Conservation (phyloP, 2,113 vertebrate genomes). For the Notiomystis cincta region DNA sequence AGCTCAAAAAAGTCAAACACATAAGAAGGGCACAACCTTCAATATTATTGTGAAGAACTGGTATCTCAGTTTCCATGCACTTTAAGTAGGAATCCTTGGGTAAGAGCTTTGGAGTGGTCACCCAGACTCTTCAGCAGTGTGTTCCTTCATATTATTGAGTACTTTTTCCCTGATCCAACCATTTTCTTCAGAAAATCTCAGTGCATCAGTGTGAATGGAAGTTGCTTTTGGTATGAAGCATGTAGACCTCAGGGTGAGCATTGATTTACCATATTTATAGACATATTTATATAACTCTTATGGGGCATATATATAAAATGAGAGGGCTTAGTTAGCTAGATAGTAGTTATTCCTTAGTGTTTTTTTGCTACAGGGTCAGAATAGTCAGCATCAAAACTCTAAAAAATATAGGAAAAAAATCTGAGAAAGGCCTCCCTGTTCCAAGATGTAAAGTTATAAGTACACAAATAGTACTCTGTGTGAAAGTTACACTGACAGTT, state of each 20-base stretch:
- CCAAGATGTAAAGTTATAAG: background rate
- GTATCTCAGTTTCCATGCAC: background rate
- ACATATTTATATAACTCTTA: background rate
- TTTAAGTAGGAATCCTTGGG: background rate
- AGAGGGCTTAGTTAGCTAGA: background rate
- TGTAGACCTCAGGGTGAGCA: background rate
- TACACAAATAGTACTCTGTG: background rate
- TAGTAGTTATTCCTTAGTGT: background rate
- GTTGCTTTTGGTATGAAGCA: background rate
- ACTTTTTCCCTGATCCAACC: background rate
- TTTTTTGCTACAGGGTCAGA: background rate
- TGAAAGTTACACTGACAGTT: background rate
- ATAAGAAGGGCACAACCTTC: background rate
- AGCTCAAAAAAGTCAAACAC: background rate
- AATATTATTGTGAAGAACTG: background rate
- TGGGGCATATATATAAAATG: background rate
- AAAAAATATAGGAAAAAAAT: background rate
- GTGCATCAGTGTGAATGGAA: background rate
- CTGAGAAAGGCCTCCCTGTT: background rate
- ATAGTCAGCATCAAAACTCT: background rate
- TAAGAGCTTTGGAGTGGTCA: background rate
- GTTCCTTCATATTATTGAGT: background rate
- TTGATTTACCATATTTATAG: background rate
- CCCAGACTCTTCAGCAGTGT: background rate
- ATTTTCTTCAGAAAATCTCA: background rate